Conservation (phyloP, 1,140 invertebrate species). For the Formica exsecta region DNA sequence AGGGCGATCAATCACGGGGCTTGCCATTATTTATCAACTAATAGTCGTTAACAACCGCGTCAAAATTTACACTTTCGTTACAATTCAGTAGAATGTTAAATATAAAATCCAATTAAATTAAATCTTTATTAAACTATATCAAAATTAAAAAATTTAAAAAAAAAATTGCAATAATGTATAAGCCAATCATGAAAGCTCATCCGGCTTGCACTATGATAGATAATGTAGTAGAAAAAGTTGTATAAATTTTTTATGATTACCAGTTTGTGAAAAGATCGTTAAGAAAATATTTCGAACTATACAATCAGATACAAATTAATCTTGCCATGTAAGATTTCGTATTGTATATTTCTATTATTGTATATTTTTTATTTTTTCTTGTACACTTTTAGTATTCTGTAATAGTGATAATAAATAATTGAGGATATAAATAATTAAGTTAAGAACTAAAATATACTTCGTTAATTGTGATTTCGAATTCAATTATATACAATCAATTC, state of each 20-base stretch:
- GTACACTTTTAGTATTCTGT: neutral
- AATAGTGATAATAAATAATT: too few species aligned
- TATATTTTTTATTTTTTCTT: neutral
- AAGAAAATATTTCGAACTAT: too few species aligned
- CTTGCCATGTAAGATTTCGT: too few species aligned
- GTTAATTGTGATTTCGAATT: neutral
- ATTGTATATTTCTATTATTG: too few species aligned
- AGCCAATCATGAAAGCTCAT: too few species aligned
- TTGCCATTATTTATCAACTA: slow-evolving; percentile 26
- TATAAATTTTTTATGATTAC: too few species aligned
- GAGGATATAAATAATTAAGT: neutral
- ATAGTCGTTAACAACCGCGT: neutral
- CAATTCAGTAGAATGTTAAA: neutral
- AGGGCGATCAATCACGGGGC: slow-evolving; percentile 25
- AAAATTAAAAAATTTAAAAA: neutral
- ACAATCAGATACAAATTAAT: too few species aligned
- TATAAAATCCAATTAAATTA: neutral
- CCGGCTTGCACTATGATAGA: too few species aligned
- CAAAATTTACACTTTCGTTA: neutral
- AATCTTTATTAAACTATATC: neutral
- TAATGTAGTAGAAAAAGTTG: too few species aligned
- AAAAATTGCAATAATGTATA: neutral
- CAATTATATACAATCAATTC: too few species aligned
- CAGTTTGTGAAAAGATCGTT: too few species aligned
- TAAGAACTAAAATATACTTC: neutral